Evolutionary conservation across 2,888 invertebrate species (phyloP), one percentile per base, ranked within the genome.

Genomic region (Phaedon cochleariae): DNA sequence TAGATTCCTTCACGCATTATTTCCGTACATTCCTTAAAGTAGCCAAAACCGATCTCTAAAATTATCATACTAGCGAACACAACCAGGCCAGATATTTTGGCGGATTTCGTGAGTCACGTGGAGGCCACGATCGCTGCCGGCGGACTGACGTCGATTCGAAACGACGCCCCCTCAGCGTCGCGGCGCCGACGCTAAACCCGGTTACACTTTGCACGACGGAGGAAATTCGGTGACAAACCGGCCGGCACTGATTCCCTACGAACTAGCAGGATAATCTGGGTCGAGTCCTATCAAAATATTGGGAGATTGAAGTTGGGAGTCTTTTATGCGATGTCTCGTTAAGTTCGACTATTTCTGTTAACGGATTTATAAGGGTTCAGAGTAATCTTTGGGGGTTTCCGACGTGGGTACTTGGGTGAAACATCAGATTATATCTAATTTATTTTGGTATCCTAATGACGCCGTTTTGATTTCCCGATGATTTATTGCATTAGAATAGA

Each of bases 81-180:
- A 41, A 41, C n/a, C 3, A 6, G 3, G 41, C 6, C 41, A 41
- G 2, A 41, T 10, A 15, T n/a, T 4, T 3, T 41, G 41, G 2
- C 41, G 41, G 3, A 41, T 15, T 15, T 1, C 41, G 34, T 26
- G 5, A 20, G 18, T 55, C 62, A 51, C 53, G 59, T 22, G 48
- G 62, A 26, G 29, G 65, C 34, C 37, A 31, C 22, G 21, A 37
- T 55, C 59, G 62, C 59, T 59, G 20, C 62, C 59, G 26, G 53
- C 49, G 59, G 54, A 66, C 66, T 66, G 53, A 66, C 62, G 62
- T 66, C 66, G 66, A 66, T 66, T 49, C 41, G 59, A 66, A 66
- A 59, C 66, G 66, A 66, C 66, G 66, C 66, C 62, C 66, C 66
- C 66, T 62, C 51, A 59, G 62, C 66, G 62, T 54, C 66, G 59